Evolutionary conservation across 1,140 invertebrate species (phyloP).

Genomic region (Trinorchestia longiramus): DNA sequence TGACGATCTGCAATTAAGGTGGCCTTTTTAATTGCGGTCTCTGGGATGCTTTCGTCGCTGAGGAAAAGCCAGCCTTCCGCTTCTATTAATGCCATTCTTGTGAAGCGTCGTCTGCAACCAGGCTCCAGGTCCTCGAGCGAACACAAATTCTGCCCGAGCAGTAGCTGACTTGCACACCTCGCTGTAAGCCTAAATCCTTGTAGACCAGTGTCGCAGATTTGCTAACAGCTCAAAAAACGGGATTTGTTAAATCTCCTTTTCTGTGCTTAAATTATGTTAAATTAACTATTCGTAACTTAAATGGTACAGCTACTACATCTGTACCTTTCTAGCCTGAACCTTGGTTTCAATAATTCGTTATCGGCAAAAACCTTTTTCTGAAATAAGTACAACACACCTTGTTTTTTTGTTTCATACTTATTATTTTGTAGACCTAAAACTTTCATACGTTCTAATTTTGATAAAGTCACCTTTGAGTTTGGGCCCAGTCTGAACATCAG

Average conservation of each 20-base stretch:
- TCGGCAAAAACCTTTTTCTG: not conserved
- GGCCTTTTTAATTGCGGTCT: conserved; percentile 52
- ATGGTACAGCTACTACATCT: not conserved
- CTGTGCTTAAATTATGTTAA: not conserved
- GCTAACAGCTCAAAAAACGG: no score
- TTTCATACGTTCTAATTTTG: no score
- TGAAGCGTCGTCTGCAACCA: not conserved
- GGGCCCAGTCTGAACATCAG: no score
- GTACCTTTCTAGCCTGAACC: not conserved
- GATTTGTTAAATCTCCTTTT: no score
- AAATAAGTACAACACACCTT: not conserved
- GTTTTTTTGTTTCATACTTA: not conserved
- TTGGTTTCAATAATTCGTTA: not conserved
- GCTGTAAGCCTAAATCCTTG: not conserved
- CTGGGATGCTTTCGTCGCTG: conserved; percentile 51
- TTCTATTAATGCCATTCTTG: conserved; percentile 39
- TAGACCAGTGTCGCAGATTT: no score
- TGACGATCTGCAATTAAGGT: conserved; percentile 55
- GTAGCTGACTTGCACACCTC: not conserved
- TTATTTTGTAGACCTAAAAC: no score
- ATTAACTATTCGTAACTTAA: not conserved
- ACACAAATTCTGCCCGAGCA: not conserved
- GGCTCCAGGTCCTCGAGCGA: not conserved
- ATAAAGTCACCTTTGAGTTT: no score
- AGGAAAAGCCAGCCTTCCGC: conserved; percentile 48